Base-by-base conservation (phyloP, 2,797 vertebrate genomes). In the Rhincodon typus region DNA sequence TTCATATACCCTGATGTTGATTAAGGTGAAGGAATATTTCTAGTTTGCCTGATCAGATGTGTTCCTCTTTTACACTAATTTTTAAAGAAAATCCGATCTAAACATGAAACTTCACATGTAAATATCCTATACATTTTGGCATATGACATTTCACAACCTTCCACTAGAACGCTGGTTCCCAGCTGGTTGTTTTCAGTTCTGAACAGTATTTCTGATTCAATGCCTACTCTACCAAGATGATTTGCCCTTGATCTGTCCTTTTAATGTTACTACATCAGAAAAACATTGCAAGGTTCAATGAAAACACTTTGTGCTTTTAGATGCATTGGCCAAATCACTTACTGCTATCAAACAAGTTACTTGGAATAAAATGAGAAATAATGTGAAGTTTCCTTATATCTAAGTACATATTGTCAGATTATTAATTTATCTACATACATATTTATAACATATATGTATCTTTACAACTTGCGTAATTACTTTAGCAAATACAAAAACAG, bases 171-270 rank as follows among this genome's bases (percentile, higher is more conserved):
- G 15, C 62, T 66, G 5, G 15, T n/a, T 62, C n/a, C 53, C 87
- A 62, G 87, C 53, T 90, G 87, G 88, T n/a, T 91, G 57, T 91
- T 66, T 90, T 90, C 87, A 90, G 53, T 62, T 53, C 46, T 88
- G 86, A 57, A 88, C 27, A 90, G 15, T 17, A 19, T n/a, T 90
- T 90, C 34, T 62, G 30, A 30, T 53, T 30, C 53, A 62, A 62
- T 62, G 53, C 87, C 25, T 30, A 27, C 15, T 90, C 30, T 17
- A 62, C 53, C 53, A 90, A 90, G 4, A 90, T 90, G 30, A 90
- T n/a, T 34, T 62, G 87, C 17, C 87, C 87, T 62, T 57, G 27
- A 57, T 90, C 87, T 62, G 53, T 90, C 27, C 46, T 2, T 57
- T 57, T 15, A 90, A 27, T 90, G 87, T 27, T 62, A 62, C 2